Evolutionary conservation across 2,113 vertebrate genomes (phyloP).

Genomic region (Nycticryphes semicollaris): DNA sequence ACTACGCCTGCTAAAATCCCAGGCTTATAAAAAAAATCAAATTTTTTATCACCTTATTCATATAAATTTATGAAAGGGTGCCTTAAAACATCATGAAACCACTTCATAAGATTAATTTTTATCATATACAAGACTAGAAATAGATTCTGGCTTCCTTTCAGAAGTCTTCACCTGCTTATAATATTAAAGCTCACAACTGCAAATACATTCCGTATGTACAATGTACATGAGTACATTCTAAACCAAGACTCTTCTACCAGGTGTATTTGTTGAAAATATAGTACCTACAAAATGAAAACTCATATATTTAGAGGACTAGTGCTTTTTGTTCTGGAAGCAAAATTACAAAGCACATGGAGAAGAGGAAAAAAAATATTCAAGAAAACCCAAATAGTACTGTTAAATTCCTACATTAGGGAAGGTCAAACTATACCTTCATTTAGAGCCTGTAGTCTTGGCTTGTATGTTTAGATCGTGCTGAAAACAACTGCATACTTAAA

Average conservation of each 20-base stretch:
- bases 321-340: background rate
- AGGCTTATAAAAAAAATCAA: background rate
- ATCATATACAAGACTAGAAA: background rate
- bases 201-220: background rate
- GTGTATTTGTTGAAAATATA: background rate
- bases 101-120: background rate
- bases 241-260: background rate
- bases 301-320: background rate
- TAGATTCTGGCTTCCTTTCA: background rate
- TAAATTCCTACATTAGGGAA: background rate
- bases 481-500: background rate
- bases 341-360: background rate
- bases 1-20: background rate
- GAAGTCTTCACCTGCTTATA: background rate
- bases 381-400: background rate
- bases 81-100: background rate
- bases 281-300: background rate
- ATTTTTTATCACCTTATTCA: background rate
- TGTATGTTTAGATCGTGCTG: background rate
- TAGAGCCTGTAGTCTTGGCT: background rate
- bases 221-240: background rate
- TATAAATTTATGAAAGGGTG: background rate
- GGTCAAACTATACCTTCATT: background rate
- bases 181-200: background rate
- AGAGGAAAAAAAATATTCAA: background rate